Percentiles rank a stretch among this genome's conserved stretches.
These are phyloP conservation scores for Gonatopus flavifemur DNA, from an alignment of 1,140 invertebrate species.

Conservation along the genomic window DNA sequence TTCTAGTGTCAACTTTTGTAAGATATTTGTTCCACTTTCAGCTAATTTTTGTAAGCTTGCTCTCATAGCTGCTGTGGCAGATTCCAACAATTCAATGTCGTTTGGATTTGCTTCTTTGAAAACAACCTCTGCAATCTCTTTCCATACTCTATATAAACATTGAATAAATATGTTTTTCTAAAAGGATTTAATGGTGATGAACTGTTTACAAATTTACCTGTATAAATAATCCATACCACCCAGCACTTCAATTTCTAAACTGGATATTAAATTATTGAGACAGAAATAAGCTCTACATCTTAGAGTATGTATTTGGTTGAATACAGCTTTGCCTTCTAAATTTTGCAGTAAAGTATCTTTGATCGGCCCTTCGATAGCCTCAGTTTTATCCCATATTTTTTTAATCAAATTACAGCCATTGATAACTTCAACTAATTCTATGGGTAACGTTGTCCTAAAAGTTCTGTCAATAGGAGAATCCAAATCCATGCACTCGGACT, in stretches of 20 bases:
- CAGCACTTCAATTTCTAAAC: conserved; percentile 62
- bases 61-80: conserved; percentile 67
- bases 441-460: conserved; percentile 32
- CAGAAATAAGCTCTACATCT: conserved; percentile 66
- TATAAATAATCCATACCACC: conserved; percentile 62
- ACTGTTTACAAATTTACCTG: conserved; percentile 27
- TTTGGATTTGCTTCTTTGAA: conserved; percentile 53
- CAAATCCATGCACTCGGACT: conserved; percentile 47
- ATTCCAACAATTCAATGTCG: conserved; percentile 63
- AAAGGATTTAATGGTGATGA: not conserved
- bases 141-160: conserved; percentile 59
- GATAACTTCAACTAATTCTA: conserved; percentile 59
- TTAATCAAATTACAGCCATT: conserved; percentile 58
- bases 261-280: conserved; percentile 68
- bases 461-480: conserved; percentile 46
- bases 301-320: conserved; percentile 56
- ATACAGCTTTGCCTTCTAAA: conserved; percentile 53
- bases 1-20: conserved; percentile 42
- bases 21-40: conserved; percentile 38
- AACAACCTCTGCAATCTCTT: conserved; percentile 62
- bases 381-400: conserved; percentile 60
- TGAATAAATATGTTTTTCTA: not conserved
- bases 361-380: conserved; percentile 57
- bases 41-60: conserved; percentile 58
- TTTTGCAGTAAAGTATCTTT: conserved; percentile 56